Percentiles rank a stretch among this genome's conserved stretches.
Conservation (phyloP, 2,888 invertebrate genomes). For the Spodoptera littoralis region DNA sequence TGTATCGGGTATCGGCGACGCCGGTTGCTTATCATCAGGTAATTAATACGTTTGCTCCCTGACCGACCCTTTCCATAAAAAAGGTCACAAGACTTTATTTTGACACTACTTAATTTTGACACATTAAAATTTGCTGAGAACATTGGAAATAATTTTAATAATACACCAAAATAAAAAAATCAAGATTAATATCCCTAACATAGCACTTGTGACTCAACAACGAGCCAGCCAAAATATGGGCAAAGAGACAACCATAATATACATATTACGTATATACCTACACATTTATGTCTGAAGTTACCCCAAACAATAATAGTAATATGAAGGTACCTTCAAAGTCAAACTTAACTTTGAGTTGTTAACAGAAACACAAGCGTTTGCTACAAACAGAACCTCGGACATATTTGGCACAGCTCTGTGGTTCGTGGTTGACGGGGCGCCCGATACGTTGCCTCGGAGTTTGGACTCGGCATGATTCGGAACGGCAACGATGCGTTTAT, state of each 20-base stretch:
- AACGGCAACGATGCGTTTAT: conserved; percentile 10
- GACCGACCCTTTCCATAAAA: too few species aligned
- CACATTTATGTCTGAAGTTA: conserved; percentile 1
- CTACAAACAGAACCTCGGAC: conserved; percentile 32
- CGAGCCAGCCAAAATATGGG: background rate
- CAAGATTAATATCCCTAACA: too few species aligned
- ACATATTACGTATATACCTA: background rate
- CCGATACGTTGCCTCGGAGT: conserved; percentile 36
- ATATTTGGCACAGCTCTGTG: conserved; percentile 28
- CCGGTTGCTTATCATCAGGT: too few species aligned
- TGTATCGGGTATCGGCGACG: too few species aligned
- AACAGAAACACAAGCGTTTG: conserved; percentile 47
- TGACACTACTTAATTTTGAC: too few species aligned
- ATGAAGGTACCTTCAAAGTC: conserved; percentile 32
- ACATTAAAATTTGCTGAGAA: too few species aligned
- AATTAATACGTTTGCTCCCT: too few species aligned
- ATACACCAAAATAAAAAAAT: too few species aligned
- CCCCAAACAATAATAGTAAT: conserved; percentile 19
- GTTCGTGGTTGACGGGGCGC: conserved; percentile 30
- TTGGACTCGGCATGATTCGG: conserved; percentile 17
- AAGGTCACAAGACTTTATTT: too few species aligned
- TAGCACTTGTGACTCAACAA: too few species aligned
- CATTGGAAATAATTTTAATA: too few species aligned
- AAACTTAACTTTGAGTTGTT: conserved; percentile 49
- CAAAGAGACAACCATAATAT: too few species aligned